These are phyloP conservation scores for Panthera leo DNA, from an alignment of 2,113 vertebrate genomes.

Conservation along the genomic window DNA sequence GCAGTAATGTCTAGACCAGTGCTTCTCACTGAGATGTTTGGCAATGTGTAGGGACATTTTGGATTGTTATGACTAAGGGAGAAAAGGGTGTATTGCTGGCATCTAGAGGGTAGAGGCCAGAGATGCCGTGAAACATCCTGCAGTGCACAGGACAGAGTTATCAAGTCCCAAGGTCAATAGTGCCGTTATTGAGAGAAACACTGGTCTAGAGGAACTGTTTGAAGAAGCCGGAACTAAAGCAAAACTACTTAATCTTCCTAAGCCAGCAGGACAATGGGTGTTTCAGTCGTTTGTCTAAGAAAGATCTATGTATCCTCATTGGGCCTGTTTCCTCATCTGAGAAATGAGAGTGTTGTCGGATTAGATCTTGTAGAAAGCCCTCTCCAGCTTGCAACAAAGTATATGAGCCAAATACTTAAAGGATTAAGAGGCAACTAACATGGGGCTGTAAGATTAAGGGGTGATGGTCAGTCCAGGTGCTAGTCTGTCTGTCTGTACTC, in stretches of 20 bases:
- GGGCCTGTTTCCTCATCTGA: background rate
- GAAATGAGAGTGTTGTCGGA: background rate
- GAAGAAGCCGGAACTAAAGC: conserved; percentile 2
- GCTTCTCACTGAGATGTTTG: background rate
- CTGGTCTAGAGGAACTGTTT: background rate
- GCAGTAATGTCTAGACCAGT: background rate
- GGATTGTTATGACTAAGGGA: background rate
- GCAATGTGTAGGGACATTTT: background rate
- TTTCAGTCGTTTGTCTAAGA: background rate
- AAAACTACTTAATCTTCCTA: background rate
- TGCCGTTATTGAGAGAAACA: background rate
- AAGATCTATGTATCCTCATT: background rate
- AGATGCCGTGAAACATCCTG: background rate
- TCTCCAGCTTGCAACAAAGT: background rate
- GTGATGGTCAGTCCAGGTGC: background rate
- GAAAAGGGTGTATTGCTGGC: background rate
- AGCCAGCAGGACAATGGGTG: background rate
- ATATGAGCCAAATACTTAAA: background rate
- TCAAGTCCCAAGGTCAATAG: background rate
- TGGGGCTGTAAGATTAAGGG: background rate
- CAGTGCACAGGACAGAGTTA: background rate
- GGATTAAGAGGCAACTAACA: background rate
- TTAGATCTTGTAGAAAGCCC: background rate
- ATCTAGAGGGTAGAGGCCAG: background rate
- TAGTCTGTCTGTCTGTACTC: background rate